Percentiles rank a stretch among this genome's conserved stretches.
Evolutionary conservation across 2,797 vertebrate genomes (phyloP).

Genomic region (Pristis pectinata): DNA sequence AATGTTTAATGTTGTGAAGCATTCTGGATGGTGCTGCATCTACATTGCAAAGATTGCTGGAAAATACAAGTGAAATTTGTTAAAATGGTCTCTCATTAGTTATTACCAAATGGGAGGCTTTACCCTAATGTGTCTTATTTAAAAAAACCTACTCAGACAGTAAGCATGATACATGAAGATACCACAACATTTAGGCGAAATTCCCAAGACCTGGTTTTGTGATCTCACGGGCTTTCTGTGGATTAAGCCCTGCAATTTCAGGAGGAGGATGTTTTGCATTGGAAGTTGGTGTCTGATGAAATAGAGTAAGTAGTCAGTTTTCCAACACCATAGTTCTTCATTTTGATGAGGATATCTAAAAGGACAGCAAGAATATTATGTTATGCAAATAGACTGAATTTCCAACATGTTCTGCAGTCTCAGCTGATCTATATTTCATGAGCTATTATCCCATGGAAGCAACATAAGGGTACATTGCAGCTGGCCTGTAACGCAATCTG

Average conservation of each 20-base stretch:
- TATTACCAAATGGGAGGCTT: background rate
- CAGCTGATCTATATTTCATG: slow-evolving; percentile 36
- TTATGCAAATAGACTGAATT: slow-evolving; percentile 33
- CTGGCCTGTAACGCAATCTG: background rate
- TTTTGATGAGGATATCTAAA: slow-evolving; percentile 34
- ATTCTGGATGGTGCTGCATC: background rate
- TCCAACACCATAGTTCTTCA: slow-evolving; percentile 3
- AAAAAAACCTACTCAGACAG: too few species aligned
- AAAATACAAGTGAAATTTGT: background rate
- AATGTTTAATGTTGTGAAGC: background rate
- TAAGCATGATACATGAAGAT: too few species aligned
- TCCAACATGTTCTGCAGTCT: slow-evolving; percentile 22
- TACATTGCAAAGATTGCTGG: background rate
- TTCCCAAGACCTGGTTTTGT: background rate
- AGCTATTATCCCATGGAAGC: slow-evolving; percentile 15
- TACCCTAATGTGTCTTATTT: background rate
- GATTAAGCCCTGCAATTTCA: background rate
- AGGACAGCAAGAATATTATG: slow-evolving; percentile 25
- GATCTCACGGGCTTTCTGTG: background rate
- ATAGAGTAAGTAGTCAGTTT: background rate
- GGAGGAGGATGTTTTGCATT: background rate
- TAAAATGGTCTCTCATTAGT: background rate
- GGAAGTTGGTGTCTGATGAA: background rate
- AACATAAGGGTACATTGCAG: background rate
- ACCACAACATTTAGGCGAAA: background rate